Evolutionary conservation across 23 tunicate genomes (phyloP).

Genomic region (Styela clava): DNA sequence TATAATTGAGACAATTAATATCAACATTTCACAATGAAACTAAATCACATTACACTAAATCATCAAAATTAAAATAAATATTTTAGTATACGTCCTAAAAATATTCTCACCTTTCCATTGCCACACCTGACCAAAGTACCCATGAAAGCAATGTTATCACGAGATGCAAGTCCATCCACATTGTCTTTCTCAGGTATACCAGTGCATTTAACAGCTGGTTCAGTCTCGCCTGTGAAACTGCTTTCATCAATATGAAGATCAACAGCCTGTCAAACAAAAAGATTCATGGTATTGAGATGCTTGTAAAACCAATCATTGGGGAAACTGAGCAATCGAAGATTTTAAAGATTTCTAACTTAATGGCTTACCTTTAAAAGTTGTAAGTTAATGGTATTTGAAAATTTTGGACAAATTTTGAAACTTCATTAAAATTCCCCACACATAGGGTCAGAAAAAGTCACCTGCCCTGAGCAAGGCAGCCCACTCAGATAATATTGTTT

Average conservation of each 20-base stretch:
- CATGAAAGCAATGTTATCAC: constrained; percentile 85
- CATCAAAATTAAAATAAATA: too few species aligned
- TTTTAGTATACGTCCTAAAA: too few species aligned
- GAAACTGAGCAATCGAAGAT: not conserved
- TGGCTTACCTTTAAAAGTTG: not conserved
- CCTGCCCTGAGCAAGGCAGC: too few species aligned
- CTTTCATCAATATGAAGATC: constrained; percentile 87
- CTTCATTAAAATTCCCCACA: too few species aligned
- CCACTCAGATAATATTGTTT: too few species aligned
- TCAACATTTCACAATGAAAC: too few species aligned
- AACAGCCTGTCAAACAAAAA: constrained; percentile 46
- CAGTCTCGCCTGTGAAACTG: constrained; percentile 98
- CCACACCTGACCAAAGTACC: constrained; percentile 88
- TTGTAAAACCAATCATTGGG: not conserved
- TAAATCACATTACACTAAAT: too few species aligned
- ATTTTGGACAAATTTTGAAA: too few species aligned
- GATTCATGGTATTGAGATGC: not conserved
- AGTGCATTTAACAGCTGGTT: constrained; percentile 67
- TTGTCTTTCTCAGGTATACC: constrained; percentile 20
- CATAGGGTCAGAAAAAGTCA: too few species aligned
- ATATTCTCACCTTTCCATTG: constrained; percentile 76
- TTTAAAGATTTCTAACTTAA: not conserved
- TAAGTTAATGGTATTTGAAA: too few species aligned
- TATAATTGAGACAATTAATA: too few species aligned
- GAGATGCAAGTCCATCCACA: constrained; percentile 10